These are phyloP conservation scores for Cossypha caffra DNA, from an alignment of 2,797 vertebrate species.

Conservation along the genomic window DNA sequence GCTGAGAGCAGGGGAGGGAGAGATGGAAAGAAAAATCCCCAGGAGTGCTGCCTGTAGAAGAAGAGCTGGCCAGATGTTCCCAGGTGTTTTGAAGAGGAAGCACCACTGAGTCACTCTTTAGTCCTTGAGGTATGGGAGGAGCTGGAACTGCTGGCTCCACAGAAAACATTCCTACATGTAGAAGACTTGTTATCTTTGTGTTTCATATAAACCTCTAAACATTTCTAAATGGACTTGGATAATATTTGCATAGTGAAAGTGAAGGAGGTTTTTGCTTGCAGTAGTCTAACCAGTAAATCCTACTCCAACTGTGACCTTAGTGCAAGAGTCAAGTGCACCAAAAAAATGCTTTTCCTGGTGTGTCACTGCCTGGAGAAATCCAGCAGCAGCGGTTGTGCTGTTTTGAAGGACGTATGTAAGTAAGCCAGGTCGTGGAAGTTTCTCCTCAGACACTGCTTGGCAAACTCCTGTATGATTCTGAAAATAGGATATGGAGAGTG, in stretches of 20 bases:
- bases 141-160: not conserved
- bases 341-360: not conserved
- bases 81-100: not conserved
- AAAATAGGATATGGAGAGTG: not conserved
- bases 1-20: not conserved
- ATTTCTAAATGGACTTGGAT: not conserved
- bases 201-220: not conserved
- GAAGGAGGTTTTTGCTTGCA: not conserved
- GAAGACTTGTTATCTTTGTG: not conserved
- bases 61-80: not conserved
- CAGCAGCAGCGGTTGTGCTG: not conserved
- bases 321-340: not conserved
- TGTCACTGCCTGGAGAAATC: not conserved
- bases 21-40: not conserved
- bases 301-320: not conserved
- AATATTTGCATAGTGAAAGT: not conserved
- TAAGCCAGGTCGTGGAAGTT: not conserved
- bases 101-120: not conserved
- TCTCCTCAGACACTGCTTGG: not conserved
- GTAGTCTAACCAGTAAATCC: not conserved
- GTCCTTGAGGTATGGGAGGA: not conserved
- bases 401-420: not conserved
- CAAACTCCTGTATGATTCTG: not conserved
- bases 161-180: not conserved
- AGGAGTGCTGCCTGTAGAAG: not conserved